These are phyloP conservation scores for Pipistrellus kuhlii DNA, from an alignment of 2,797 vertebrate genomes.

Conservation along the genomic window DNA sequence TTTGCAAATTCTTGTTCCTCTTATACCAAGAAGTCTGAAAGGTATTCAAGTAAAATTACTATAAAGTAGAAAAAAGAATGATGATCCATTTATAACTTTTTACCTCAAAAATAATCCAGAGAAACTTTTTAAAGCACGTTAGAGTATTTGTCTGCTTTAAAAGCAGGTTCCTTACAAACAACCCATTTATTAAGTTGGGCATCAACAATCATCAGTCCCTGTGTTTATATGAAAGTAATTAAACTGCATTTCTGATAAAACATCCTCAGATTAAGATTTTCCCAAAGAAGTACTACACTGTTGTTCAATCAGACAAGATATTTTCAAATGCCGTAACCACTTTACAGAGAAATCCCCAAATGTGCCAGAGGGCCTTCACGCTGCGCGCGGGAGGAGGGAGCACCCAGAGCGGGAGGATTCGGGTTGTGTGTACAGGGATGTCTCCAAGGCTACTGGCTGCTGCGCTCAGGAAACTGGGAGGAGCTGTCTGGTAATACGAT, in stretches of 20 bases:
- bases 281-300: not conserved
- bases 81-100: not conserved
- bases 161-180: not conserved
- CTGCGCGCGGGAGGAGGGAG: not conserved
- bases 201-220: not conserved
- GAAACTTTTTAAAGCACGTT: not conserved
- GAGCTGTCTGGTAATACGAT: not conserved
- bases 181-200: not conserved
- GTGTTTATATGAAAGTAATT: not conserved
- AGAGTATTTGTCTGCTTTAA: not conserved
- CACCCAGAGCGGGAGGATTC: not conserved
- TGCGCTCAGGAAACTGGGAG: not conserved
- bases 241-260: slow-evolving; percentile 37
- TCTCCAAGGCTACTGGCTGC: not conserved
- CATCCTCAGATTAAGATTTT: not conserved
- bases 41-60: not conserved
- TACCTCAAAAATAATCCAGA: not conserved
- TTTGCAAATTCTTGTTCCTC: not conserved
- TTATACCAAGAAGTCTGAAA: not conserved
- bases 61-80: not conserved
- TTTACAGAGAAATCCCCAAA: not conserved
- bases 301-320: not conserved
- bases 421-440: fast-evolving
- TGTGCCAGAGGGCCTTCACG: not conserved
- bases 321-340: not conserved